Evolutionary conservation across 2,888 invertebrate genomes (phyloP), one percentile per base, ranked within the genome.

Genomic region (Pachycephus smyrnensis): DNA sequence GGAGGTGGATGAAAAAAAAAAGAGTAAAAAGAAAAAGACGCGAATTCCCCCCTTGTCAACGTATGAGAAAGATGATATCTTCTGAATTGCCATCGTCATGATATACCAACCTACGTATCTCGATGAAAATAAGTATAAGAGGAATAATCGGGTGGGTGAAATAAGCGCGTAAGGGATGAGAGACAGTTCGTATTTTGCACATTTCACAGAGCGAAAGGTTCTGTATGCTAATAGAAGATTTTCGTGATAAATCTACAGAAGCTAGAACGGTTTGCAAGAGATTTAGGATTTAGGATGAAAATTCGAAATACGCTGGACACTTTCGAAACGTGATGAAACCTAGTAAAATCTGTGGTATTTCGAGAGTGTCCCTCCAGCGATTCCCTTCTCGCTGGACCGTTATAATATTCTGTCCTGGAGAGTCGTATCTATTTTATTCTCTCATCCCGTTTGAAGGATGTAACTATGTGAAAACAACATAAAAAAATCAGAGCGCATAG

Each of bases 381-480:
- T 80, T 80, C 89, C 87, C 89, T 87, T 88, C 81, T 86, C 88
- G 87, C 78, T 86, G 84, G 84, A 88, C 86, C 90, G 90, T 90
- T 90, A 90, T 89, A 89, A 90, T 90, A 87, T 88, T 88, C 86
- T 87, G 89, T 88, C 89, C 88, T 80, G 85, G 82, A 80, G 82
- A 83, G 76, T 80, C 78, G 80, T 84, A 84, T 86, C 85, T 84
- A 85, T 85, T 86, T 86, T 84, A 87, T 84, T 84, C 82, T 77
- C 81, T 87, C 83, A 79, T 75, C 55, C 73, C 69, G 75, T 71
- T 80, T 78, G 79, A 79, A 77, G 81, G 80, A 84, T 85, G 86
- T 88, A 89, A 90, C 87, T 89, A 90, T 84, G 89, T 89, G 90
- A 90, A 89, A 90, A 88, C 82, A 84, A 86, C 87, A 89, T 90